These are phyloP conservation scores for Crepidodera aurea DNA, from an alignment of 2,888 invertebrate species.

Conservation along the genomic window DNA sequence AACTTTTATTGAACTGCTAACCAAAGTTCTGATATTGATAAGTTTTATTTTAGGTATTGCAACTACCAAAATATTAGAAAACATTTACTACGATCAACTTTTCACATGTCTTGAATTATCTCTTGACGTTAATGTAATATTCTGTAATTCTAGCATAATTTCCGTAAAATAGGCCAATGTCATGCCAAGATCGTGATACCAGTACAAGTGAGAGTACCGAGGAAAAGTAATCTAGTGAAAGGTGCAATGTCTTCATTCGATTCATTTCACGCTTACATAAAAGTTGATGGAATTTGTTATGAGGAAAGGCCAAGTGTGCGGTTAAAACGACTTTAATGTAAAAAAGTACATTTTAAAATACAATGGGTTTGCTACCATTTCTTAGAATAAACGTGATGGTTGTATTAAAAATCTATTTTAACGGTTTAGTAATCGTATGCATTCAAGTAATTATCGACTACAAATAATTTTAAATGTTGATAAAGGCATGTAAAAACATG, in stretches of 20 bases:
- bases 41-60: too few relatives aligned
- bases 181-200: slow-evolving; percentile 49
- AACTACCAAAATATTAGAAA: too few relatives aligned
- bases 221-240: slow-evolving; percentile 25
- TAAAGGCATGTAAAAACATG: too few relatives aligned
- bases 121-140: too few relatives aligned
- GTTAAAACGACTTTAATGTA: not conserved
- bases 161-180: slow-evolving; percentile 51
- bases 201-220: slow-evolving; percentile 37
- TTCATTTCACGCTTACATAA: slow-evolving; percentile 18
- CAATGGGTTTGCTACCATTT: not conserved
- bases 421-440: not conserved
- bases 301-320: slow-evolving; percentile 17
- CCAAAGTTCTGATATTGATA: too few relatives aligned
- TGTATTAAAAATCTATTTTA: not conserved
- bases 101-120: too few relatives aligned
- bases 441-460: too few relatives aligned
- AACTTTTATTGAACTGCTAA: too few relatives aligned
- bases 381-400: not conserved
- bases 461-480: too few relatives aligned
- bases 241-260: slow-evolving; percentile 23
- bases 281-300: slow-evolving; percentile 14
- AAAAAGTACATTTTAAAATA: slow-evolving; percentile 7
- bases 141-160: slow-evolving; percentile 28
- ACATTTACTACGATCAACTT: too few relatives aligned